phyloP scores from a whole-genome alignment of 2,888 invertebrate species.

The Chesias legatella region DNA sequence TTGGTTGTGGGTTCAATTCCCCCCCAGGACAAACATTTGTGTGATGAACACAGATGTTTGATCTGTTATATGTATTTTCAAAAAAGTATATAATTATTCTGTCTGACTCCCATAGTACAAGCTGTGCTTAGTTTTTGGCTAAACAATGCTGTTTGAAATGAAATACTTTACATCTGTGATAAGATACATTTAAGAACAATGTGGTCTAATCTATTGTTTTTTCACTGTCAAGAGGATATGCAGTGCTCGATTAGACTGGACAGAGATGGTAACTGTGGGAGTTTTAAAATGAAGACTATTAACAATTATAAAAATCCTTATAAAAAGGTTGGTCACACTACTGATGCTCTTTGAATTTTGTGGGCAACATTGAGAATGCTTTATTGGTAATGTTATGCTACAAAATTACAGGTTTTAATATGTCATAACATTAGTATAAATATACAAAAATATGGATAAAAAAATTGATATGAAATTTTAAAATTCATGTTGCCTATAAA shows the following conservation, averaged over 20 bases:
- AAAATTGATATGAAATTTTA: too few species aligned
- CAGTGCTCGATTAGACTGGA: conserved; percentile 73
- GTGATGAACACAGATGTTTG: too few species aligned
- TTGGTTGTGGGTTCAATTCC: too few species aligned
- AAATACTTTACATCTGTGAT: conserved; percentile 4
- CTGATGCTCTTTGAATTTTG: conserved; percentile 37
- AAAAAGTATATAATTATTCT: too few species aligned
- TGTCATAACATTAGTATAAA: too few species aligned
- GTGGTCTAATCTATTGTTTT: conserved; percentile 47
- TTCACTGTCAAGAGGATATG: conserved; percentile 71
- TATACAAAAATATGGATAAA: too few species aligned
- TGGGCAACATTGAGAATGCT: conserved; percentile 46
- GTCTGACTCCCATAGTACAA: too few species aligned
- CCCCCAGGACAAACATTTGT: too few species aligned
- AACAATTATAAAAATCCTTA: conserved; percentile 72
- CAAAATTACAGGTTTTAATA: background rate
- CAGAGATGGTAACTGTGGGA: conserved; percentile 64
- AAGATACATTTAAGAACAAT: conserved; percentile 4
- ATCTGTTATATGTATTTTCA: too few species aligned
- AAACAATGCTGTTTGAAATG: too few species aligned
- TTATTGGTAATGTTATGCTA: too few species aligned
- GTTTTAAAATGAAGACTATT: conserved; percentile 71
- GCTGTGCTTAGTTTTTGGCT: too few species aligned
- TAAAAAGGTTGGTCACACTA: conserved; percentile 65
- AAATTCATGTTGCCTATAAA: conserved; percentile 57